Conservation (phyloP, 2,797 vertebrate species). For the Coregonus ussuriensis region DNA sequence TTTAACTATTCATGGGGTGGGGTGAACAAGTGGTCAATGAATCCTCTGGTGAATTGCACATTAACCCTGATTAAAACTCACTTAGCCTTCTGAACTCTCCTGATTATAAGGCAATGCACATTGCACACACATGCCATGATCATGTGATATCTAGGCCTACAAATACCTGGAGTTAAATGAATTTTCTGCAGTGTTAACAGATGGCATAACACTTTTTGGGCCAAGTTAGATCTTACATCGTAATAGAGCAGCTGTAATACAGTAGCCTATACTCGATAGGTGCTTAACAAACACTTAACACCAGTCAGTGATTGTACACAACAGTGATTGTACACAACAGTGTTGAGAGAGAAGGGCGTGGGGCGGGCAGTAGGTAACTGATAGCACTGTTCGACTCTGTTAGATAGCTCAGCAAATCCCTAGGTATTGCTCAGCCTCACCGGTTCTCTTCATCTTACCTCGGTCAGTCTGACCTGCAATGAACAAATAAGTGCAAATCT, state of each 20-base stretch:
- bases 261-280: too few relatives aligned
- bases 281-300: too few relatives aligned
- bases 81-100: not conserved
- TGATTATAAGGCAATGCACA: not conserved
- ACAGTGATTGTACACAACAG: not conserved
- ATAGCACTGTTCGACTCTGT: not conserved
- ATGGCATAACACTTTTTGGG: too few relatives aligned
- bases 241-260: too few relatives aligned
- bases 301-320: not conserved
- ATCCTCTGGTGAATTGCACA: not conserved
- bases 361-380: not conserved
- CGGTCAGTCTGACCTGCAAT: not conserved
- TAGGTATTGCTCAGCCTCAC: not conserved
- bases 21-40: not conserved
- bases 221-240: too few relatives aligned
- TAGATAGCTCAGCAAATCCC: not conserved
- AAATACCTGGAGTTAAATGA: not conserved
- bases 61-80: slow-evolving; percentile 2
- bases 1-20: not conserved
- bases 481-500: not conserved
- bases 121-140: not conserved
- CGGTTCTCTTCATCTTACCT: not conserved
- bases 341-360: not conserved
- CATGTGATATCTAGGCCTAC: not conserved
- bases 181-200: too few relatives aligned